Base-by-base conservation (phyloP, 2,888 invertebrate species). In the Lasioglossum pauxillum region DNA sequence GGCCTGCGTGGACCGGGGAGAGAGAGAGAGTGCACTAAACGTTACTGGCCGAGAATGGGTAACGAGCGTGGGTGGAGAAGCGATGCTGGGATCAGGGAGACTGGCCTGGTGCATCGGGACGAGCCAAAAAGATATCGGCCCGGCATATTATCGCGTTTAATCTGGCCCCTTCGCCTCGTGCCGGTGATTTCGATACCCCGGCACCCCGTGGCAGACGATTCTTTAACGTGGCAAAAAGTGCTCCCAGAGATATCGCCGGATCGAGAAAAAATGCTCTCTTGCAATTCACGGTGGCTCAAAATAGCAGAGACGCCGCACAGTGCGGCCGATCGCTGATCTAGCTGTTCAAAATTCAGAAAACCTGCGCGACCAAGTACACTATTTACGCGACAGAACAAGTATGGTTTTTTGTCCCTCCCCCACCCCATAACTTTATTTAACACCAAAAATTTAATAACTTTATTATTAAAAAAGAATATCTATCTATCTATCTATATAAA, bases 21-120 rank as follows among this genome's bases (percentile, higher is more conserved):
- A 12, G 57, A 10, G 71, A 80, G 75, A 79, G 83, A 82, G 81
- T 80, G 84, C 85, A 75, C 87, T 89, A 84, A 89, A 89, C 89
- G 89, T 89, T 89, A 85, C 89, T 64, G 84, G 80, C 49, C 53
- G 87, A 85, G 86, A 90, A 85, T 88, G 91, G 91, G 90, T 91
- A 91, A 90, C 91, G 89, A 87, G 89, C 60, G 67, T 27, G 27
- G 64, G 31, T 64, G 64, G 16, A n/a, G 57, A 31, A 12, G 44
- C 27, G 49, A n/a, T 38, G 60, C 44, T 41, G 64, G 64, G 78
- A 60, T 57, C 60, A 67, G 64, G 67, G 69, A 35, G 67, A 60
- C 64, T 72, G 46, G 77, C 79, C 46, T 53, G 64, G 76, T 71
- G 86, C 85, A 83, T 74, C 82, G 85, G 85, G 74, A 71, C 73